phyloP scores from a whole-genome alignment of 2,797 vertebrate species.

The Phoeniculus purpureus region DNA sequence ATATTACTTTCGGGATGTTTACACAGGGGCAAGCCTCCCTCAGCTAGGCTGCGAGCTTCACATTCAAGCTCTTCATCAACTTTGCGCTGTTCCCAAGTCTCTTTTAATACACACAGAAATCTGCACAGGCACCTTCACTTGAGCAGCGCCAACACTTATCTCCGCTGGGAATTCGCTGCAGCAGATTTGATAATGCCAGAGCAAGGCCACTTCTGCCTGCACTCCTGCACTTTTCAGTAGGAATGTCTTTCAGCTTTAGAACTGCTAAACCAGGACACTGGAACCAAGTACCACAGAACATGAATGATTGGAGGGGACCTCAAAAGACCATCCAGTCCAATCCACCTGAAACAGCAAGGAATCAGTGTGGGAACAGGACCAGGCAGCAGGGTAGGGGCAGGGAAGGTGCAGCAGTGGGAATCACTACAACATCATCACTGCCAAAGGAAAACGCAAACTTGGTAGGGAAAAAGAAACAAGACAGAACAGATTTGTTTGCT shows the following conservation, averaged over 20 bases:
- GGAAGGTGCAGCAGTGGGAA: constrained; percentile 11
- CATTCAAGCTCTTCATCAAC: background rate
- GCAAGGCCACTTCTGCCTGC: background rate
- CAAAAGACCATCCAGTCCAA: no score
- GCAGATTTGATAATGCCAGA: background rate
- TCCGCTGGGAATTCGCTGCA: background rate
- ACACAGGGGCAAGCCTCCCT: background rate
- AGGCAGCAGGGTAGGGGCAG: background rate
- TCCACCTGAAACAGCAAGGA: background rate
- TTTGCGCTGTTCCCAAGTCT: background rate
- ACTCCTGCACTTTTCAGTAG: background rate
- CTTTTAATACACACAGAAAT: background rate
- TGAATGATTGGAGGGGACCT: no score
- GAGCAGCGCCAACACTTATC: background rate
- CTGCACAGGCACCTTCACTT: background rate
- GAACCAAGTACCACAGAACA: no score
- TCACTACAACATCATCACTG: background rate
- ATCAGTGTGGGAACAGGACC: background rate
- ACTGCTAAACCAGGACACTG: background rate
- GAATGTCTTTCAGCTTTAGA: background rate
- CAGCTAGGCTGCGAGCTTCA: background rate
- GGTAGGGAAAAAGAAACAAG: background rate
- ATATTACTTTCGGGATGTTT: background rate
- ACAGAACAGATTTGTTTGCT: background rate
- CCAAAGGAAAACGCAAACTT: constrained; percentile 9